A percentile compares a stretch with the other conserved stretches of the same genome.
These are phyloP conservation scores for Salvator merianae DNA, from an alignment of 2,113 vertebrate species.

Conservation along the genomic window DNA sequence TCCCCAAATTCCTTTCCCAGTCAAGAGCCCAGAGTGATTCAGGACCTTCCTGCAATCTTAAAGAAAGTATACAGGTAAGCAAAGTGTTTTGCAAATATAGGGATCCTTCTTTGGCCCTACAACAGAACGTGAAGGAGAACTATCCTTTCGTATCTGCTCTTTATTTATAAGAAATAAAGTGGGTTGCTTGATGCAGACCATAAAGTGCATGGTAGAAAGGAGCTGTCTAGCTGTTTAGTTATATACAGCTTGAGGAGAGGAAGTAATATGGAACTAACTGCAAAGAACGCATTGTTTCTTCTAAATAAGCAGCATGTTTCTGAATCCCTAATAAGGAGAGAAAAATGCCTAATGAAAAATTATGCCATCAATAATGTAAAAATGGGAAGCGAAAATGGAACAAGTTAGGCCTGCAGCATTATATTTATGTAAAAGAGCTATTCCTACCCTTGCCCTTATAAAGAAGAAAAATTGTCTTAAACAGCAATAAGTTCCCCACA, in stretches of 20 bases:
- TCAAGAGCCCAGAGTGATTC: no score
- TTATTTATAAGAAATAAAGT: no score
- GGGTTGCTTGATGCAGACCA: no score
- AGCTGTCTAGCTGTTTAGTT: conserved; percentile 43
- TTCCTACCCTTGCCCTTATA: conserved; percentile 47
- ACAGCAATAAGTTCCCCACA: conserved; percentile 16
- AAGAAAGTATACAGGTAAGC: background rate
- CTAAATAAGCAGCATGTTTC: conserved; percentile 66
- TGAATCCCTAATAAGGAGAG: conserved; percentile 60
- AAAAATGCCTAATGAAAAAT: conserved; percentile 66
- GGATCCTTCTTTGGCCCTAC: background rate
- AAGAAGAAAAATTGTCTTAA: conserved; percentile 53
- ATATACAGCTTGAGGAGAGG: background rate
- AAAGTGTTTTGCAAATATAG: background rate
- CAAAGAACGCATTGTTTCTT: conserved; percentile 68
- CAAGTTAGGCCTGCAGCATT: conserved; percentile 60
- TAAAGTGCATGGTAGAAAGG: background rate
- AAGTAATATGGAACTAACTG: conserved; percentile 37
- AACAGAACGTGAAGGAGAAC: no score
- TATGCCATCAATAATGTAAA: conserved; percentile 65
- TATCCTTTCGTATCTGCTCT: background rate
- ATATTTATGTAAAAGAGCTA: conserved; percentile 58
- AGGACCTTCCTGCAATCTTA: no score
- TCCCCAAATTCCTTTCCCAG: no score
- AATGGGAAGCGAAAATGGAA: conserved; percentile 55